These are phyloP conservation scores for Acronicta leporina DNA, from an alignment of 2,888 invertebrate species.

Conservation along the genomic window DNA sequence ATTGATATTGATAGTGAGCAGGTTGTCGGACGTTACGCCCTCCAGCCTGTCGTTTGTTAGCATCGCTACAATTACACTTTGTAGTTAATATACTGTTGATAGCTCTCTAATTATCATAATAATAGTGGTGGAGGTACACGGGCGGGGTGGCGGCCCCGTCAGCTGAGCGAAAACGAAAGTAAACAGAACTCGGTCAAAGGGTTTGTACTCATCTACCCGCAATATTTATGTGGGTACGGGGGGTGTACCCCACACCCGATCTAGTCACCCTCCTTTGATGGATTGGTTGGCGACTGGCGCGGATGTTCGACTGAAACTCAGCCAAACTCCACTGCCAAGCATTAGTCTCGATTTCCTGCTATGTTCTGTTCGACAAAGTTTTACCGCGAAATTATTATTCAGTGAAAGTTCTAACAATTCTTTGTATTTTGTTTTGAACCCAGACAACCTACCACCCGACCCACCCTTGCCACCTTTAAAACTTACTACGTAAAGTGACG, in stretches of 20 bases:
- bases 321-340: constrained; percentile 79
- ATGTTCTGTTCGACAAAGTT: constrained; percentile 78
- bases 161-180: constrained; percentile 90
- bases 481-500: constrained; percentile 69
- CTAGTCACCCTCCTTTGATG: constrained; percentile 87
- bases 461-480: constrained; percentile 62
- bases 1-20: constrained; percentile 35
- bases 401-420: constrained; percentile 83
- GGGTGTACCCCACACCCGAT: constrained; percentile 83
- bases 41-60: constrained; percentile 49
- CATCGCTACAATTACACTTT: constrained; percentile 66
- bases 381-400: constrained; percentile 84
- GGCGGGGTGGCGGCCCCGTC: constrained; percentile 84
- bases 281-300: constrained; percentile 88
- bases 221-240: constrained; percentile 89
- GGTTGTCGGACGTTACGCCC: constrained; percentile 31
- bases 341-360: constrained; percentile 84
- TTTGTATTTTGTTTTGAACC: constrained; percentile 81
- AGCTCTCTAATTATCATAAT: constrained; percentile 87
- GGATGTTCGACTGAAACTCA: constrained; percentile 85
- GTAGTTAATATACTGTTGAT: constrained; percentile 76
- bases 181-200: constrained; percentile 90
- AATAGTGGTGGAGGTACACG: constrained; percentile 83
- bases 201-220: constrained; percentile 89
- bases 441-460: constrained; percentile 62